Evolutionary conservation across 2,113 vertebrate genomes (phyloP).

Genomic region (Leptocoma aspasia): DNA sequence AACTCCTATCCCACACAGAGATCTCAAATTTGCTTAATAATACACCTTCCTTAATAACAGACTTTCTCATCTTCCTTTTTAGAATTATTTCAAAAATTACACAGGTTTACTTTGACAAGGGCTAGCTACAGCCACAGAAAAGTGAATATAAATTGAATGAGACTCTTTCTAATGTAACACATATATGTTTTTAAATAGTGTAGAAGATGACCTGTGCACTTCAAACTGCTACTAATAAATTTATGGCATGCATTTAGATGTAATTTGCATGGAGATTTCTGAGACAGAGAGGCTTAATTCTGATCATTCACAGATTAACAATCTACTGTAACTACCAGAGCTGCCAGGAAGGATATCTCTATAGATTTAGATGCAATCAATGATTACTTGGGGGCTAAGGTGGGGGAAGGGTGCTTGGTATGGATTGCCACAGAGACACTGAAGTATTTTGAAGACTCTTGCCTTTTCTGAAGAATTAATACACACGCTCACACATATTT

Average conservation of each 20-base stretch:
- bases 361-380: conserved; percentile 53
- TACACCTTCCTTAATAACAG: background rate
- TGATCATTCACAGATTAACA: conserved; percentile 69
- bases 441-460: background rate
- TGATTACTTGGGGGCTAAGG: conserved; percentile 7
- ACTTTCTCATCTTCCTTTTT: background rate
- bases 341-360: conserved; percentile 63
- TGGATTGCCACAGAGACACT: background rate
- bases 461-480: background rate
- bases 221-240: conserved; percentile 62
- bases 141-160: conserved; percentile 53
- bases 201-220: conserved; percentile 57
- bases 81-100: conserved; percentile 3
- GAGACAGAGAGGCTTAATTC: conserved; percentile 49
- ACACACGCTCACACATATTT: background rate
- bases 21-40: background rate
- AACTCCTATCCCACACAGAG: background rate
- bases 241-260: conserved; percentile 60
- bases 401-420: background rate
- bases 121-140: conserved; percentile 11
- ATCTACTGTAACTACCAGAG: conserved; percentile 67
- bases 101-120: conserved; percentile 16
- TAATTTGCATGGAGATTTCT: conserved; percentile 68
- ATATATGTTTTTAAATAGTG: conserved; percentile 47
- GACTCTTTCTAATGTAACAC: conserved; percentile 43